Evolutionary conservation across 2,888 invertebrate genomes (phyloP), one percentile per base, ranked within the genome.

Genomic region (Athalia rosae): DNA sequence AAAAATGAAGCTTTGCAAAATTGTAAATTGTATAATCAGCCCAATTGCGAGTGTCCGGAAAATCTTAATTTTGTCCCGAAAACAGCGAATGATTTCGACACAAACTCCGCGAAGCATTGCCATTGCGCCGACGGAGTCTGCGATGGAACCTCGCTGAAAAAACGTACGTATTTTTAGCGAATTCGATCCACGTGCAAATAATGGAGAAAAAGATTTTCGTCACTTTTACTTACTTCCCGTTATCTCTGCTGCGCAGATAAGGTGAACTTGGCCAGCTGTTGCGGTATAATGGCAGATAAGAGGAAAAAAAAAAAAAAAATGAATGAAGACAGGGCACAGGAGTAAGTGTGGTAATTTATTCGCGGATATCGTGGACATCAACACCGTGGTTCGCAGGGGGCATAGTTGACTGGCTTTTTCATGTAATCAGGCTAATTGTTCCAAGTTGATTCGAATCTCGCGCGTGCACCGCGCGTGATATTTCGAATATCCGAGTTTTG

Each of bases 351-450:
- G 28, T 28, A 41, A 7, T 28, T 61, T 61, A n/a, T 13, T 13
- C n/a, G 28, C 7, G 61, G 13, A 1, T 9, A 41, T 7, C 15
- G 0, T 61, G 61, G 2, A 28, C 28, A 28, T 28, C 28, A 28
- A 0, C 28, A 2, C 28, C 1, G 28, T 28, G 28, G 28, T 28
- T 28, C 28, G 28, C 28, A 28, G 28, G 28, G 28, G 28, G 28
- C 28, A n/a, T n/a, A 28, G 28, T 28, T 5, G 47, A 8, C 4
- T 45, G 43, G 13, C 45, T 28, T 50, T 53, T 67, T 67, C 2
- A 58, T 50, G 53, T 69, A 69, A 69, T 69, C 58, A 69, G 50
- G 56, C 69, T 69, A 58, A 69, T 69, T 69, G 69, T 58, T 56
- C 56, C 56, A 28, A 50, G 7, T 50, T 50, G 50, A 50, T 50